These are phyloP conservation scores for Euwallacea fornicatus DNA, from an alignment of 1,140 invertebrate genomes.

Conservation along the genomic window DNA sequence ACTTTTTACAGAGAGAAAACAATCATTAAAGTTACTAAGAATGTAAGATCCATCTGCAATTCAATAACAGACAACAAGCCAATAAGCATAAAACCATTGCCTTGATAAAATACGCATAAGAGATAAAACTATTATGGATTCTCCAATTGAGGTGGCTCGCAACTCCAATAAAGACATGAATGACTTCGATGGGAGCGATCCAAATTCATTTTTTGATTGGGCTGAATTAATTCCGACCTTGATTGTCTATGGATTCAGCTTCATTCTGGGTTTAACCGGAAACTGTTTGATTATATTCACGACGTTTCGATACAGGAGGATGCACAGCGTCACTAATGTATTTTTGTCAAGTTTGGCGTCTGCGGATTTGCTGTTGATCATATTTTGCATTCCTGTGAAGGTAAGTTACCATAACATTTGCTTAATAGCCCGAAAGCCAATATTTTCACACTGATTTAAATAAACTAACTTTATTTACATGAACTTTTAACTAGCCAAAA, in stretches of 20 bases:
- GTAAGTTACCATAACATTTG: conserved; percentile 53
- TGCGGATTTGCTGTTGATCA: conserved; percentile 71
- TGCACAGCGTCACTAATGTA: conserved; percentile 65
- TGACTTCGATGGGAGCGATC: conserved; percentile 41
- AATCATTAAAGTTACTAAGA: too few relatives aligned
- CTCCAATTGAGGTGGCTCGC: background rate
- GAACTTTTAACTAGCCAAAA: too few relatives aligned
- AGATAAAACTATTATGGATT: too few relatives aligned
- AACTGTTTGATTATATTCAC: conserved; percentile 61
- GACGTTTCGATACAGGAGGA: conserved; percentile 47
- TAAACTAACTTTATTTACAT: background rate
- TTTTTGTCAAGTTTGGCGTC: conserved; percentile 71
- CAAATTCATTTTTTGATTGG: conserved; percentile 56
- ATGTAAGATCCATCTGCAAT: too few relatives aligned
- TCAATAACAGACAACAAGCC: too few relatives aligned
- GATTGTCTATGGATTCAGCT: conserved; percentile 65
- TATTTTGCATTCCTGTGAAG: conserved; percentile 76
- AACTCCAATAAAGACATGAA: conserved; percentile 13
- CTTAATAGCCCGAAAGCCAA: too few relatives aligned
- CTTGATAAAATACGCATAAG: too few relatives aligned
- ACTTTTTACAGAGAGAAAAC: too few relatives aligned
- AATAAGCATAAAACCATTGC: background rate
- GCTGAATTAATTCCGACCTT: conserved; percentile 62
- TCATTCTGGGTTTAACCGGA: conserved; percentile 65
- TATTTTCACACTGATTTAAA: background rate